Evolutionary conservation across 1,140 invertebrate genomes (phyloP).

Genomic region (Parasteatoda tepidariorum): DNA sequence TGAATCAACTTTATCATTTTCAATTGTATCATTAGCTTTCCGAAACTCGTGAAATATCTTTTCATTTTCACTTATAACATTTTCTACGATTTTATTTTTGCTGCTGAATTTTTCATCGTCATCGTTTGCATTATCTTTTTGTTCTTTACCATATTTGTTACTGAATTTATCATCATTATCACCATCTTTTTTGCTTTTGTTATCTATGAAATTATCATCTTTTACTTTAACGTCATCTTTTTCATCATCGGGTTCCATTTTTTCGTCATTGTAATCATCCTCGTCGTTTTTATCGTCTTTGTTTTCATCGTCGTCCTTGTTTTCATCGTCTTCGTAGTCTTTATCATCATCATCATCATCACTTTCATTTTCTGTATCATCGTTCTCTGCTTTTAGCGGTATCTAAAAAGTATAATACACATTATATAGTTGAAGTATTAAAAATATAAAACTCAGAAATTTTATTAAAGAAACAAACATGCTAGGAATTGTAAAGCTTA

Average conservation of each 20-base stretch:
- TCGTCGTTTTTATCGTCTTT: not conserved
- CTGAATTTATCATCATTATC: not conserved
- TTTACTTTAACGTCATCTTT: not conserved
- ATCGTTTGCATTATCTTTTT: not conserved
- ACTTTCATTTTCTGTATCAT: not conserved
- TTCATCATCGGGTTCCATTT: not conserved
- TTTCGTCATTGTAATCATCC: not conserved
- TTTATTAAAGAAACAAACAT: not conserved
- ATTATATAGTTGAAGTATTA: not conserved
- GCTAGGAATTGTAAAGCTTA: not conserved
- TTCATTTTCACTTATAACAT: not conserved
- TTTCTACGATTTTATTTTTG: not conserved
- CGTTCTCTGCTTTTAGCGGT: constrained; percentile 23
- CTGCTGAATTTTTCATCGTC: not conserved
- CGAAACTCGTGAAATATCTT: not conserved
- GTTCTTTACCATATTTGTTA: not conserved
- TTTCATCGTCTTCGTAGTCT: not conserved
- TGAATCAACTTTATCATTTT: not conserved
- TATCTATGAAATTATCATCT: not conserved
- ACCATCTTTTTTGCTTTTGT: not conserved
- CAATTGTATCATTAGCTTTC: not conserved
- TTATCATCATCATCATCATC: constrained; percentile 17
- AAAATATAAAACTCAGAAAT: not conserved
- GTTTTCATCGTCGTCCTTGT: constrained; percentile 15
- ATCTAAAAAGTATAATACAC: not conserved